phyloP scores from a whole-genome alignment of 2,888 invertebrate genomes.

The Apamea epomidion region DNA sequence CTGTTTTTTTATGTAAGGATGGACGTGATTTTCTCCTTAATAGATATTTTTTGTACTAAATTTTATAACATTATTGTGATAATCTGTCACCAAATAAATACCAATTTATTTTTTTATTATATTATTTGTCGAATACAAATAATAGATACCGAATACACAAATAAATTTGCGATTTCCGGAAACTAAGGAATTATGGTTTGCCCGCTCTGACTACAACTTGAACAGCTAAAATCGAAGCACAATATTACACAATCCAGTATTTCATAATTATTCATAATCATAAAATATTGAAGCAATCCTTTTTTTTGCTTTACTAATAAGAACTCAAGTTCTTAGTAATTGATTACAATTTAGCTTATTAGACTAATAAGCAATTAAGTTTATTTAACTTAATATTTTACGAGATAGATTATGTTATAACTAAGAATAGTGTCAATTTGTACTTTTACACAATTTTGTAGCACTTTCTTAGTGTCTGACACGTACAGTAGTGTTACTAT shows the following conservation, averaged over 20 bases:
- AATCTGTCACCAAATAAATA: neutral
- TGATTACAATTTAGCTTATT: neutral
- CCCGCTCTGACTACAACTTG: neutral
- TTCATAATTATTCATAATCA: neutral
- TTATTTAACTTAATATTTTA: neutral
- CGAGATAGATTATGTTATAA: neutral
- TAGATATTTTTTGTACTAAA: neutral
- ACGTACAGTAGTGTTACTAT: too few relatives aligned
- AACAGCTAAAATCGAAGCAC: conserved; percentile 3
- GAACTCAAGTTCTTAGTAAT: neutral
- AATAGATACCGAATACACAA: too few relatives aligned
- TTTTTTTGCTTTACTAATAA: neutral
- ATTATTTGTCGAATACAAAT: neutral
- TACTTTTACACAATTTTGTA: too few relatives aligned
- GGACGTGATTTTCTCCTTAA: conserved; percentile 23
- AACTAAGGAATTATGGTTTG: neutral
- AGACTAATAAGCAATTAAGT: neutral
- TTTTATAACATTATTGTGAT: neutral
- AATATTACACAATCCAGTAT: neutral
- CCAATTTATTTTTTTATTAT: neutral
- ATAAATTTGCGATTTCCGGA: neutral
- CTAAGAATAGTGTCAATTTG: too few relatives aligned
- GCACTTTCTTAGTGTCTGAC: neutral
- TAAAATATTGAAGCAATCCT: neutral
- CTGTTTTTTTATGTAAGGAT: conserved; percentile 10